These are phyloP conservation scores for Plestiodon gilberti DNA, from an alignment of 2,113 vertebrate genomes.

Conservation along the genomic window DNA sequence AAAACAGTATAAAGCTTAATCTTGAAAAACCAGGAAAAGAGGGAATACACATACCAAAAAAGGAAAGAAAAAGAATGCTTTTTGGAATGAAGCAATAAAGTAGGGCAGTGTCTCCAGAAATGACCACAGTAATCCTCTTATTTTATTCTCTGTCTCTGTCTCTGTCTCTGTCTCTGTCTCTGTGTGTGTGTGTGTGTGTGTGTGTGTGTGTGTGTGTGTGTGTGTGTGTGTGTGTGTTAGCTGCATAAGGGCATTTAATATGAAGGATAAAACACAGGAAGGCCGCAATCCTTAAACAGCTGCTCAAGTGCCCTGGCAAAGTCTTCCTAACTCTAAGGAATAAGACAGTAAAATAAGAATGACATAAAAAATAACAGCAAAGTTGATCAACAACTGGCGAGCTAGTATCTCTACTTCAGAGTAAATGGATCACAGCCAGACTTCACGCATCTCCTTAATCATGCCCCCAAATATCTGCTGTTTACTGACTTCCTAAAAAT, in stretches of 20 bases:
- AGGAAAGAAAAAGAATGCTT: not conserved
- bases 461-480: not conserved
- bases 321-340: not conserved
- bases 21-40: not conserved
- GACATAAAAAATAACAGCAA: not conserved
- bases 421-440: not conserved
- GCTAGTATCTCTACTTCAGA: not conserved
- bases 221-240: not conserved
- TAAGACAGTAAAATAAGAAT: not conserved
- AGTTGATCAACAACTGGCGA: not conserved
- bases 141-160: too few species aligned
- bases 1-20: not conserved
- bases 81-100: not conserved
- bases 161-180: too few species aligned
- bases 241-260: not conserved
- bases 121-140: not conserved
- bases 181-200: not conserved
- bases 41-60: too few species aligned
- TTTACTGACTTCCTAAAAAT: slow-evolving; percentile 15
- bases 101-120: not conserved
- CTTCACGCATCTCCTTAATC: not conserved
- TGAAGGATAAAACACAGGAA: not conserved
- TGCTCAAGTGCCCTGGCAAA: not conserved
- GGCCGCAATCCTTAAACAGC: not conserved
- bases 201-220: too few species aligned